phyloP scores from a whole-genome alignment of 2,888 invertebrate species.

The Rhingia campestris region DNA sequence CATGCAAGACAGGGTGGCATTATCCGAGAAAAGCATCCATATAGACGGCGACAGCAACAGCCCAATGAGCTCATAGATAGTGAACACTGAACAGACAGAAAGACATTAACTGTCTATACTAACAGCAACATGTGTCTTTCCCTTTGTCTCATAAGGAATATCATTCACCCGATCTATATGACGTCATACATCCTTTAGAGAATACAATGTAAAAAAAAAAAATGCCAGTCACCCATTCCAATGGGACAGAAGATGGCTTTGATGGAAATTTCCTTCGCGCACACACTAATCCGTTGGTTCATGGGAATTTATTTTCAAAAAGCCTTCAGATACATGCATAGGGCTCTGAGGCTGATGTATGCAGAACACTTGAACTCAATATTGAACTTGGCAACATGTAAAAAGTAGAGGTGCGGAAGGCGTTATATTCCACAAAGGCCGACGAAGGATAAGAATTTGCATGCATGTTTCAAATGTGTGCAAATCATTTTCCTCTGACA shows the following conservation, averaged over 20 bases:
- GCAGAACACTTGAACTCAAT: slow-evolving; percentile 60
- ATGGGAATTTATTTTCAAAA: slow-evolving; percentile 52
- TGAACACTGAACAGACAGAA: slow-evolving; percentile 25
- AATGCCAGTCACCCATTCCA: slow-evolving; percentile 14
- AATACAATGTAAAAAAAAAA: not conserved
- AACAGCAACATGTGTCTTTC: slow-evolving; percentile 61
- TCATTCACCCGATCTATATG: slow-evolving; percentile 35
- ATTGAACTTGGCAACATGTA: slow-evolving; percentile 61
- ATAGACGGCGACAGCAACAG: slow-evolving; percentile 6
- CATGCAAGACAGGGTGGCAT: slow-evolving; percentile 32
- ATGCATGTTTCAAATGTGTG: slow-evolving; percentile 56
- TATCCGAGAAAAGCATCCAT: slow-evolving; percentile 17
- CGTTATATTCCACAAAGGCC: slow-evolving; percentile 21
- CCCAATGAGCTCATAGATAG: slow-evolving; percentile 1
- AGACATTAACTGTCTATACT: slow-evolving; percentile 55
- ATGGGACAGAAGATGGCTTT: slow-evolving; percentile 23
- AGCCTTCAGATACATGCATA: slow-evolving; percentile 26
- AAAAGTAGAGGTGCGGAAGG: slow-evolving; percentile 3
- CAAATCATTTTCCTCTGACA: slow-evolving; percentile 54
- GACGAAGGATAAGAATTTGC: slow-evolving; percentile 42
- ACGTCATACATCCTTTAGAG: slow-evolving; percentile 45
- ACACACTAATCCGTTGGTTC: slow-evolving; percentile 51
- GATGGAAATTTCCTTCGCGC: not conserved
- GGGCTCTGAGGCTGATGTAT: slow-evolving; percentile 20
- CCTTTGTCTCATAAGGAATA: slow-evolving; percentile 7